Evolutionary conservation across 64 coral and sea anemone genomes (phyloP), one percentile per base, ranked within the genome.

Genomic region (Montipora sp.): DNA sequence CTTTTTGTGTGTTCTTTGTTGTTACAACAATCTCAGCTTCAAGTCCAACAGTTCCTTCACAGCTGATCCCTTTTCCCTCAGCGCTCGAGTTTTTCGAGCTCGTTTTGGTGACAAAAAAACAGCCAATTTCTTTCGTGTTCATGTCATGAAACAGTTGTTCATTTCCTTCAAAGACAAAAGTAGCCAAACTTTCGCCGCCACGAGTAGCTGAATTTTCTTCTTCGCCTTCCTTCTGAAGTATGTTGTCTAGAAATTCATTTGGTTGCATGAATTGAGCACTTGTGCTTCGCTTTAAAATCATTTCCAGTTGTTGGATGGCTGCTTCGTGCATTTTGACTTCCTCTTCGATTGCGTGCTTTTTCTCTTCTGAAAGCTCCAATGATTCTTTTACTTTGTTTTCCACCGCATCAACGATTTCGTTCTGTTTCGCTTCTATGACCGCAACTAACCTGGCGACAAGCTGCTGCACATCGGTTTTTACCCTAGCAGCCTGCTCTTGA

Each of bases 31-130:
- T 84, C 83, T 48, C 60, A 3, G 83, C 85, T 51, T 92, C 66
- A 9, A 92, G 57, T 65, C 90, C 90, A 74, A 92, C 90, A 51
- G 90, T 92, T 77, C 70, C 90, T 75, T 92, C 83, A 27, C 24
- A 24, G 2, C 75, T 85, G 9, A 92, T 21, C 27, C 85, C 77
- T 4, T 87, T 75, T 49, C 90, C 83, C 19, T 73, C 73, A 3
- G 77, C 90, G 47, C 36, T 75, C 50, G 80, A 92, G 45, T 77
- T 19, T 23, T 75, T 59, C 47, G 73, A 10, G 7, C 3, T 27
- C 24, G 27, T 24, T 10, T 36, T 75, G 20, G 20, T 75, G 3
- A 27, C 11, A 36, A 46, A 20, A 75, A 75, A 20, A 27, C 12
- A 75, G 73, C 73, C 73, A 75, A 75, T 75, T 75, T 27, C n/a